Evolutionary conservation across 2,113 vertebrate genomes (phyloP).

Genomic region (Etheostoma cragini): DNA sequence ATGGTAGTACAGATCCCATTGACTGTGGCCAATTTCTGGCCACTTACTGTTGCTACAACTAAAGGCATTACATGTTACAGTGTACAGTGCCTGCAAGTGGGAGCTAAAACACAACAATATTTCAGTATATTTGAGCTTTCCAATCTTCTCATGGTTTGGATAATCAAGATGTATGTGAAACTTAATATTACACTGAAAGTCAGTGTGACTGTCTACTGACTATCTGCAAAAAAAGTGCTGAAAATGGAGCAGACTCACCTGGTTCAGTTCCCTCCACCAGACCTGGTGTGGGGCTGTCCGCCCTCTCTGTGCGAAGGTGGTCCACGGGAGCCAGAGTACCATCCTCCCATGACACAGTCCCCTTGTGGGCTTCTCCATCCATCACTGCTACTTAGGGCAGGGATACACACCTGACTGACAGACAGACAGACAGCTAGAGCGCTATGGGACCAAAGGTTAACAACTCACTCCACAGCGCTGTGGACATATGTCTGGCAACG

Average conservation of each 20-base stretch:
- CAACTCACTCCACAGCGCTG: no score
- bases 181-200: neutral
- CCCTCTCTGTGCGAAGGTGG: slow-evolving; percentile 84
- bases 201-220: neutral
- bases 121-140: neutral
- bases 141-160: neutral
- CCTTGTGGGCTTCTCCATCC: slow-evolving; percentile 88
- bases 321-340: slow-evolving; percentile 84
- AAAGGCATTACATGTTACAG: neutral
- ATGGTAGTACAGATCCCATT: neutral
- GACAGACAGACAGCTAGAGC: neutral
- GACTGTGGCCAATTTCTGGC: neutral
- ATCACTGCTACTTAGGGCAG: slow-evolving; percentile 74
- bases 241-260: slow-evolving; percentile 80
- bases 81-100: neutral
- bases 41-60: neutral
- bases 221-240: neutral
- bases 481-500: no score
- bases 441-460: slow-evolving; percentile 39
- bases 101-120: neutral
- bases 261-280: slow-evolving; percentile 95
- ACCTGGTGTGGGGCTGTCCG: slow-evolving; percentile 93
- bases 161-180: neutral
- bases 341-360: slow-evolving; percentile 84
- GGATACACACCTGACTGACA: slow-evolving; percentile 48